Evolutionary conservation across 2,797 vertebrate species (phyloP), one percentile per base, ranked within the genome.

Genomic region (Gallinago solitaria): DNA sequence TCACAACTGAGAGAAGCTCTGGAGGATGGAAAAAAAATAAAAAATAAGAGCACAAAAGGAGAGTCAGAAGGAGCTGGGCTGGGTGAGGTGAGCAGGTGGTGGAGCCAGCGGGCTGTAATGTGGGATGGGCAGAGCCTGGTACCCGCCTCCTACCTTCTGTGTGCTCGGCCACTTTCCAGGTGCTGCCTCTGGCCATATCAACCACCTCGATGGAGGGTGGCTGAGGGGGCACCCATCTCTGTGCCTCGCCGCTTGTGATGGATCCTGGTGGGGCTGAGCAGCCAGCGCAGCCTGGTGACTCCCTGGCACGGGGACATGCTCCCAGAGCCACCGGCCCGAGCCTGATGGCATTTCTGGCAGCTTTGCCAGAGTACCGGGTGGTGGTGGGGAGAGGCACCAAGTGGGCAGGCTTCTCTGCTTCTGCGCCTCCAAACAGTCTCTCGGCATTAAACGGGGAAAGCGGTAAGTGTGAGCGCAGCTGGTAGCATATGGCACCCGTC

Each of bases 401-500:
- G 64, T 1, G 27, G 21, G 76, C 70, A 33, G 92, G 87, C 82
- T 84, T 53, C 79, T 87, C 37, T 70, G 65, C 65, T n/a, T 67
- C 39, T 71, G 45, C 50, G 73, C 81, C 79, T 95, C 79, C 83
- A 5, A 20, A 93, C 28, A 68, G 87, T 47, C 45, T 32, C 82
- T 85, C 54, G 0, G 87, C 2, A 0, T 93, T 96, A 68, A 91
- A 37, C 1, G 82, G 87, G 81, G 77, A 87, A 79, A 14, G 91
- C 37, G 2, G 5, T 63, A 89, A 18, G 89, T 67, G 75, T 14
- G 92, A 96, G 93, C 64, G 17, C 96, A 96, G 95, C 97, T 97
- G 97, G 94, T 94, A 50, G 53, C 96, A 97, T 96, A 97, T 94
- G 96, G 93, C 96, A 97, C 92, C 87, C 68, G n/a, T 97, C 95